Base-by-base conservation (phyloP, 2,888 invertebrate genomes). In the Aspidapion aeneum region DNA sequence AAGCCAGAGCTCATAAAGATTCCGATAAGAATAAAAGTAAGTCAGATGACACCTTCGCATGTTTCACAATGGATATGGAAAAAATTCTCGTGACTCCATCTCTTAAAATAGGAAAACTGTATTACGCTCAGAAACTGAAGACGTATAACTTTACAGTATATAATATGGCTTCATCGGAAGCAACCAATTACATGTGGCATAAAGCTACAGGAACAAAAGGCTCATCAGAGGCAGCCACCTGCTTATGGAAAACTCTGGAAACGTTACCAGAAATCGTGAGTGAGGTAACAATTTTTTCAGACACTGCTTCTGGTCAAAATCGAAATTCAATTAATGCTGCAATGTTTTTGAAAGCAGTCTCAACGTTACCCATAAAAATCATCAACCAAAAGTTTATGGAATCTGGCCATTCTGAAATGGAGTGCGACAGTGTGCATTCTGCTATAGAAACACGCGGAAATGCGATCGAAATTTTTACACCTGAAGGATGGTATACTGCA, bases 181-280 rank as follows among this genome's bases (percentile, higher is more conserved):
- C 61, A 17, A 65, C 50, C 55, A 65, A 63, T 57, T 68, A 58
- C 54, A 69, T 69, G 67, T 69, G 66, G 66, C 66, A 66, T 55
- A 60, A 66, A 63, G 66, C 60, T 56, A 57, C 58, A 51, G 68
- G 67, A 50, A 60, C 62, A 18, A 65, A 64, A 52, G 67, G 67
- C 2, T 64, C 66, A n/a, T 62, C 64, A 58, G 64, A 64, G 35
- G 55, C 62, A 22, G 64, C 64, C 35, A 62, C 63, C 18, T 63
- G 61, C 48, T 57, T 67, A 54, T 58, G 63, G 61, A 21, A 67
- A 20, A 22, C 16, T 49, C 18, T 58, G 20, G 18, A 18, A 19
- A 17, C 21, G 18, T 50, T 65, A 21, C 54, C 49, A 9, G 50
- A 19, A 20, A 18, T 1, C 16, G 21, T 57, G 21, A 61, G 61